Conservation (phyloP, 2,888 invertebrate species). For the Hypselothyrea guttata region DNA sequence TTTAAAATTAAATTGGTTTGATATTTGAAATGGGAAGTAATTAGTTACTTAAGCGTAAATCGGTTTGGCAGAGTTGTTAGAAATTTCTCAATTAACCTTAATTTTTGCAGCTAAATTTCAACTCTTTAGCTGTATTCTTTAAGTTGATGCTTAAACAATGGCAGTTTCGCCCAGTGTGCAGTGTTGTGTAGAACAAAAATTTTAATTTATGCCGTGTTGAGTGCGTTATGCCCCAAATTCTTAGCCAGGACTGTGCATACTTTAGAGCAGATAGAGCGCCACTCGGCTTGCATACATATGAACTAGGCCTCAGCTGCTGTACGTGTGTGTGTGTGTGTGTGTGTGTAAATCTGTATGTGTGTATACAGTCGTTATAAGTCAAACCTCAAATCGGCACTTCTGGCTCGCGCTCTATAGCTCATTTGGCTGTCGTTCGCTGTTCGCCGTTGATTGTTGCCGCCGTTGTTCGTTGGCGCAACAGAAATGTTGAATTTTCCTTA, state of each 20-base stretch:
- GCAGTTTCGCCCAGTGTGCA: too few relatives aligned
- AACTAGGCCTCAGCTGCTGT: slow-evolving; percentile 8
- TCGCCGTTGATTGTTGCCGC: slow-evolving; percentile 59
- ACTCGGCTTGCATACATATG: too few relatives aligned
- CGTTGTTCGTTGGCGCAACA: slow-evolving; percentile 57
- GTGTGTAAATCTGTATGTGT: slow-evolving; percentile 7
- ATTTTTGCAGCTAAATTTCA: too few relatives aligned
- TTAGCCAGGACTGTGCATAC: background rate
- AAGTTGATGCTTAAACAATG: too few relatives aligned
- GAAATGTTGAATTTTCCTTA: slow-evolving; percentile 71
- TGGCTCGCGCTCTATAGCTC: slow-evolving; percentile 66
- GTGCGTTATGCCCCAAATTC: slow-evolving; percentile 72
- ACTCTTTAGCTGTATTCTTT: too few relatives aligned
- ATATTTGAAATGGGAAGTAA: too few relatives aligned
- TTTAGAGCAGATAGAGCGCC: background rate
- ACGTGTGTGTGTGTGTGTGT: slow-evolving; percentile 3
- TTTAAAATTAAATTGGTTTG: too few relatives aligned
- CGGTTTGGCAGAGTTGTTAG: too few relatives aligned
- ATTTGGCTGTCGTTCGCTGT: slow-evolving; percentile 57
- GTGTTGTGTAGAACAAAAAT: too few relatives aligned
- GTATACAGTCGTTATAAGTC: slow-evolving; percentile 54
- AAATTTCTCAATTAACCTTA: too few relatives aligned
- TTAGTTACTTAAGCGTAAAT: too few relatives aligned
- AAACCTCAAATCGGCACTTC: slow-evolving; percentile 78
- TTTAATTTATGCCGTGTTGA: slow-evolving; percentile 75